Base-by-base conservation (phyloP, 2,113 vertebrate species). In the Misgurnus mizolepis region DNA sequence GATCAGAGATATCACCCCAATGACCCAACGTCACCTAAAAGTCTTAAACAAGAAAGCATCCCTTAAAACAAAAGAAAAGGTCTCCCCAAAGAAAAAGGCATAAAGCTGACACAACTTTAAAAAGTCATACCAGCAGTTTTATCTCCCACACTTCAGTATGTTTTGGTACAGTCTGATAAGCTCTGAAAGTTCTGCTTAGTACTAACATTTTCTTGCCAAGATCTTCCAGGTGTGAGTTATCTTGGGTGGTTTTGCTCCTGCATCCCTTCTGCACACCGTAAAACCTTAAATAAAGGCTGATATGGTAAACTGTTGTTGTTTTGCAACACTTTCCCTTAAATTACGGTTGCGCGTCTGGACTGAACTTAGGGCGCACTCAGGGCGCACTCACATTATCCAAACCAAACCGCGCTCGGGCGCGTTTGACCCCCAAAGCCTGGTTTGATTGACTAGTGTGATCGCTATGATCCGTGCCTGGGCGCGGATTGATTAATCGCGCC, bases 291-390 rank as follows among this genome's bases (percentile, higher is more conserved):
- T 22, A 22, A 22, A 22, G 22, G 22, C 22, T 55, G 3, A 9
- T 45, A 55, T 17, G 22, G 22, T 39, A 27, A 34, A 53, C 11
- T 7, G 18, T 50, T 70, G 43, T 65, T 65, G 27, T 53, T 27
- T 34, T 72, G 60, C 68, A 72, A 22, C 49, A 72, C n/a, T 72
- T 80, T 58, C 43, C 70, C 39, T 55, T 43, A 58, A 41, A 22
- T 22, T 22, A 22, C 22, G 22, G 22, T 22, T 22, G 1, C 22
- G 22, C 22, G 22, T 22, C 22, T 22, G 22, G 22, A 22, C 22
- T 22, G 22, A 22, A 22, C 1, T 22, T 22, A 22, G 22, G 22
- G 22, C 22, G 22, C 22, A 22, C 22, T 22, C 22, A 22, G 22
- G 22, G 22, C 22, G 22, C 22, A 22, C 22, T 22, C 22, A 22